These are phyloP conservation scores for Rhopalosiphum padi DNA, from an alignment of 1,140 invertebrate genomes.

Conservation along the genomic window DNA sequence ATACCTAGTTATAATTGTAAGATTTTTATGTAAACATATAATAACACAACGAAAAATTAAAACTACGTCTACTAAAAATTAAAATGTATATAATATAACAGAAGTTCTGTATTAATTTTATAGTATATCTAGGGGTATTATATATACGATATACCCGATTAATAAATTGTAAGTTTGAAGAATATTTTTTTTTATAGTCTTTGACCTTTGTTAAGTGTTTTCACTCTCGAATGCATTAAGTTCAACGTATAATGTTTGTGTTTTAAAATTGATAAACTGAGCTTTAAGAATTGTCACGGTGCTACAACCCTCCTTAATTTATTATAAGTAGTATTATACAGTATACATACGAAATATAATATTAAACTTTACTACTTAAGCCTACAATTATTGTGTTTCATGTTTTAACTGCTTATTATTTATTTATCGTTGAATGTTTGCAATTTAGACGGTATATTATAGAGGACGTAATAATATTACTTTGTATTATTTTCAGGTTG, in stretches of 20 bases:
- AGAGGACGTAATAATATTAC: background rate
- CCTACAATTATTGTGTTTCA: background rate
- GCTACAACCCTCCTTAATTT: background rate
- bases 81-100: background rate
- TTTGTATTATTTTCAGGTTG: constrained; percentile 26
- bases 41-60: background rate
- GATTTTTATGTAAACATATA: background rate
- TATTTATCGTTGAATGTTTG: background rate
- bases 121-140: background rate
- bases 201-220: background rate
- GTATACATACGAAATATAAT: background rate
- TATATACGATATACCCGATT: background rate
- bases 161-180: background rate
- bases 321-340: background rate
- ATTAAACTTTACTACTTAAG: background rate
- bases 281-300: background rate
- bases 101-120: background rate
- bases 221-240: too few species aligned
- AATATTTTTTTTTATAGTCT: background rate
- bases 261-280: background rate
- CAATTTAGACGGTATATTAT: background rate
- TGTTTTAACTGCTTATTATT: background rate
- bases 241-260: background rate
- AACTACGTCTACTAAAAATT: background rate
- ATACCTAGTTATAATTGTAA: background rate